Evolutionary conservation across 2,797 vertebrate species (phyloP), one percentile per base, ranked within the genome.

Genomic region (Discoglossus pictus): DNA sequence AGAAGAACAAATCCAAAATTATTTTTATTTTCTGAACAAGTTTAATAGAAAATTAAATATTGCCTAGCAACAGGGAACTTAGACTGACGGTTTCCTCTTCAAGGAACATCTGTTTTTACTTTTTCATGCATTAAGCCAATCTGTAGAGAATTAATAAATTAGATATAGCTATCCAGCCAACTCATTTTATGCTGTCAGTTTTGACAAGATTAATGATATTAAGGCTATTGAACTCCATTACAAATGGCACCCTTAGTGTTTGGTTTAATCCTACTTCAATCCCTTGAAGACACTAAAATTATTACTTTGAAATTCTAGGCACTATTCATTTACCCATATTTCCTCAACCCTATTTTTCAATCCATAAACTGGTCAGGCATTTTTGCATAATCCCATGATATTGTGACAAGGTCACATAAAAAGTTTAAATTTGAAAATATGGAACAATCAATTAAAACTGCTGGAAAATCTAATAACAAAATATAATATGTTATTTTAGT

Each of bases 121-220:
- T 70, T 58, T 44, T 78, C 65, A 25, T 76, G 72, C 75, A 62
- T 65, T 69, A 73, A 79, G 62, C 58, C 34, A 54, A 64, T 81
- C 68, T 71, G 51, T 66, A 75, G 51, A 74, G 65, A 85, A 81
- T 81, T 76, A 80, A 79, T 82, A 79, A 76, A 77, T 81, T 79
- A 76, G 72, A 73, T 83, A 77, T 9, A 69, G 48, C 31, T 54
- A 67, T 61, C 18, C 10, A 76, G 73, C 66, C 73, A 71, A 70
- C 77, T 83, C 76, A 79, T 84, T 85, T 83, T 80, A 76, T 82
- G 68, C 76, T 84, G 78, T 83, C 79, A 81, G 46, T 82, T 77
- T 78, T 80, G 64, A 74, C 56, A 59, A 81, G 75, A 80, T 83
- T 81, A 82, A 82, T 81, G 76, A 65, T 63, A 75, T 74, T 0